A percentile compares a stretch with the other conserved stretches of the same genome.
These are phyloP conservation scores for Brachyrhaphis roseni DNA, from an alignment of 2,797 vertebrate species.

Conservation along the genomic window DNA sequence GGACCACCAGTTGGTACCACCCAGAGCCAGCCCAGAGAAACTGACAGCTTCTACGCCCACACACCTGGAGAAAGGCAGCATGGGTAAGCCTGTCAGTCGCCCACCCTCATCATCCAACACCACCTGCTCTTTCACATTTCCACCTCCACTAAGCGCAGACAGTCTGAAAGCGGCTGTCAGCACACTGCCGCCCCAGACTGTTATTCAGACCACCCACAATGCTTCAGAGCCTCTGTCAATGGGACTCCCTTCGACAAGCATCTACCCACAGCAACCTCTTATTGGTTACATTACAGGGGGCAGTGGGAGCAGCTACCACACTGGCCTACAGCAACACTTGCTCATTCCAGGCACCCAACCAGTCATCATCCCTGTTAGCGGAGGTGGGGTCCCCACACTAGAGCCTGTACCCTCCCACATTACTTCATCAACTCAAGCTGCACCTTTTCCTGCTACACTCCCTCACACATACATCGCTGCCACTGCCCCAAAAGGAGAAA, in stretches of 20 bases:
- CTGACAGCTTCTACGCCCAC: slow-evolving; percentile 79
- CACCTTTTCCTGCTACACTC: slow-evolving; percentile 86
- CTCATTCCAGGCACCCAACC: slow-evolving; percentile 94
- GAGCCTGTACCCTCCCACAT: slow-evolving; percentile 84
- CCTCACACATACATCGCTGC: slow-evolving; percentile 90
- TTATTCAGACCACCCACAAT: slow-evolving; percentile 94
- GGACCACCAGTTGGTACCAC: slow-evolving; percentile 79
- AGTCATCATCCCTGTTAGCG: slow-evolving; percentile 91
- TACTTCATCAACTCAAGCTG: slow-evolving; percentile 79
- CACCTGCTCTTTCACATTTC: slow-evolving; percentile 84
- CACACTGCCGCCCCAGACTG: slow-evolving; percentile 89
- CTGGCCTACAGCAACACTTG: slow-evolving; percentile 91
- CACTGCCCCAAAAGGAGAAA: slow-evolving; percentile 88
- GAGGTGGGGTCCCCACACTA: slow-evolving; percentile 80
- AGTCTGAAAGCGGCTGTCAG: slow-evolving; percentile 83
- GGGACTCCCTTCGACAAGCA: slow-evolving; percentile 86
- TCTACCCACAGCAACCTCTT: slow-evolving; percentile 91
- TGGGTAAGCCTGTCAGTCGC: slow-evolving; percentile 88
- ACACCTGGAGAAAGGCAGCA: slow-evolving; percentile 87
- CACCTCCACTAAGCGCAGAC: slow-evolving; percentile 85
- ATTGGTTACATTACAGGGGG: slow-evolving; percentile 91
- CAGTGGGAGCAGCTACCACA: slow-evolving; percentile 81
- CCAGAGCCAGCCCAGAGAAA: slow-evolving; percentile 82
- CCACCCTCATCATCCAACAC: slow-evolving; percentile 78
- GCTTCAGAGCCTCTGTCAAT: slow-evolving; percentile 89